These are phyloP conservation scores for Cephonodes hylas DNA, from an alignment of 2,888 invertebrate species.

Conservation along the genomic window DNA sequence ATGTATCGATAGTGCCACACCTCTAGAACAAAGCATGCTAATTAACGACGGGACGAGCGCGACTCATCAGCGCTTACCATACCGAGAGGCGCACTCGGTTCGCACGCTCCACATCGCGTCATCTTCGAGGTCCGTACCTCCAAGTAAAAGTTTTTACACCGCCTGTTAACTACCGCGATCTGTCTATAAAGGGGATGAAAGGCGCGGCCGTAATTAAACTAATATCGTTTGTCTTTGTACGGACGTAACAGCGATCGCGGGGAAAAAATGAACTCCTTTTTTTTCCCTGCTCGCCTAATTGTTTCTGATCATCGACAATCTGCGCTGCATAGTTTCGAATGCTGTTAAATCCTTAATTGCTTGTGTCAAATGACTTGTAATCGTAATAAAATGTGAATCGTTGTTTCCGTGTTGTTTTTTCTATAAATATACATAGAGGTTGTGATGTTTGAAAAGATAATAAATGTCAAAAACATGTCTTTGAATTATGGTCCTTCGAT, in stretches of 20 bases:
- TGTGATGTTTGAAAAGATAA: too few species aligned
- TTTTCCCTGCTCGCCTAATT: neutral
- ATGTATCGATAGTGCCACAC: neutral
- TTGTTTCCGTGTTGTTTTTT: too few species aligned
- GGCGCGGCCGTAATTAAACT: neutral
- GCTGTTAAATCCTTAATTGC: too few species aligned
- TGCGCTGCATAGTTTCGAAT: too few species aligned
- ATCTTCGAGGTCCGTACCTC: conserved; percentile 26
- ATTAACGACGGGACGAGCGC: conserved; percentile 41
- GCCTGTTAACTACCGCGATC: neutral
- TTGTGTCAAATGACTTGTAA: too few species aligned
- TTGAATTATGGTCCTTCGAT: too few species aligned
- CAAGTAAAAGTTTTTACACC: neutral
- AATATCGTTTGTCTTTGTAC: neutral
- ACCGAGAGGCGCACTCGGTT: conserved; percentile 37
- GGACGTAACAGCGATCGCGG: neutral
- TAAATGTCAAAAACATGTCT: too few species aligned
- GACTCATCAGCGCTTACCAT: conserved; percentile 46
- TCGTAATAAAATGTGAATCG: too few species aligned
- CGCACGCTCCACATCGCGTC: conserved; percentile 59
- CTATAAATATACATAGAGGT: too few species aligned
- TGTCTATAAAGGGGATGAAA: neutral
- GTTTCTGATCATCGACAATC: too few species aligned
- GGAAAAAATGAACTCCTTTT: neutral
- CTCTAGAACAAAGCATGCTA: conserved; percentile 31